Evolutionary conservation across 2,888 invertebrate genomes (phyloP).

Genomic region (Sinohyriopsis cumingii): DNA sequence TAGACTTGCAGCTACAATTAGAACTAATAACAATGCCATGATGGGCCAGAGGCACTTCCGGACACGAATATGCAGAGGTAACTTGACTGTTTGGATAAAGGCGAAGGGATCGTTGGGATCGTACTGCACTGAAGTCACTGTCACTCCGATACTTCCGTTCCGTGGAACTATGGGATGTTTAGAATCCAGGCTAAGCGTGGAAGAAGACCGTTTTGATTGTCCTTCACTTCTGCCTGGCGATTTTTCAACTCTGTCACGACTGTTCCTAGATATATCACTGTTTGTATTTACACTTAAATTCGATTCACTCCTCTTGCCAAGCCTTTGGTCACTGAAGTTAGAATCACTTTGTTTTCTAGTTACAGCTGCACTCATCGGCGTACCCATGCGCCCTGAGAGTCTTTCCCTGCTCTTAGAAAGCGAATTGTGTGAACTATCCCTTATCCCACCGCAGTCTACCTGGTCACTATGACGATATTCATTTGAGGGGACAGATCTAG

Average conservation of each 20-base stretch:
- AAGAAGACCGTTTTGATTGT: conserved; percentile 18
- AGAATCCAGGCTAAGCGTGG: conserved; percentile 16
- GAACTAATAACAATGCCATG: conserved; percentile 45
- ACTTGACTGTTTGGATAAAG: conserved; percentile 47
- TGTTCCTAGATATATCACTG: conserved; percentile 29
- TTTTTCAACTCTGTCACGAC: conserved; percentile 17
- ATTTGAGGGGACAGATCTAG: neutral
- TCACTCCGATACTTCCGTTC: conserved; percentile 37
- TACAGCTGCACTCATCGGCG: too few relatives aligned
- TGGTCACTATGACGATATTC: neutral
- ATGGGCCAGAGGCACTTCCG: conserved; percentile 48
- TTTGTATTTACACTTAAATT: conserved; percentile 26
- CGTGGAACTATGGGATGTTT: conserved; percentile 18
- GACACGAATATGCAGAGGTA: conserved; percentile 41
- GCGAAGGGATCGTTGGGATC: conserved; percentile 46
- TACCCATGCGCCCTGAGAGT: too few relatives aligned
- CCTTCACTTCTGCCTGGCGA: conserved; percentile 6
- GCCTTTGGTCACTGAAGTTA: neutral
- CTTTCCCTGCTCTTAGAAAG: neutral
- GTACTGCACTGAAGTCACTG: conserved; percentile 34
- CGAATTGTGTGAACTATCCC: conserved; percentile 8
- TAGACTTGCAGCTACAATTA: conserved; percentile 51
- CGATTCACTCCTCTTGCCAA: conserved; percentile 15
- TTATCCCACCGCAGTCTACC: conserved; percentile 1
- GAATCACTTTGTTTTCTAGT: too few relatives aligned